Evolutionary conservation across 2,797 vertebrate species (phyloP).

Genomic region (Lateolabrax maculatus): DNA sequence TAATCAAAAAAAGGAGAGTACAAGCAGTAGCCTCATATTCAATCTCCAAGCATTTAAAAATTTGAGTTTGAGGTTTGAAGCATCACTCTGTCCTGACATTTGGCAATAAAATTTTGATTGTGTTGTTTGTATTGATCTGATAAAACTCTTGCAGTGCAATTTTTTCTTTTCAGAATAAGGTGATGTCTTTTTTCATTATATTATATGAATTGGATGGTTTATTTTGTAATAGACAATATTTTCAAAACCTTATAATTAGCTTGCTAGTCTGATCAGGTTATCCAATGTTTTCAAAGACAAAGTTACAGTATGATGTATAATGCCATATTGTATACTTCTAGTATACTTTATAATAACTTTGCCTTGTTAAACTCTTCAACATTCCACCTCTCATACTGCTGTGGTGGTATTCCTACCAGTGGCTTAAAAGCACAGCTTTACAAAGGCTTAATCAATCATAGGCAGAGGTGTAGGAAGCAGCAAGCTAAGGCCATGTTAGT

Average conservation of each 20-base stretch:
- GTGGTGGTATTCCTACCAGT: conserved; percentile 3
- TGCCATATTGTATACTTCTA: not conserved
- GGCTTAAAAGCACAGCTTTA: conserved; percentile 43
- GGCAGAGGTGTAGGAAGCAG: conserved; percentile 50
- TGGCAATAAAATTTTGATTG: not conserved
- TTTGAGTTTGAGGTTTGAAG: not conserved
- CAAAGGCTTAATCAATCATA: conserved; percentile 70
- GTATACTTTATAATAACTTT: not conserved
- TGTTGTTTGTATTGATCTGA: conserved; percentile 5
- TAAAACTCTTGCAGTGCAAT: not conserved
- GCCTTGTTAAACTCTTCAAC: not conserved
- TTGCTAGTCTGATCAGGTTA: not conserved
- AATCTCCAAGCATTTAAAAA: not conserved
- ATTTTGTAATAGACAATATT: conserved; percentile 7
- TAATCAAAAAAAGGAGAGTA: not conserved
- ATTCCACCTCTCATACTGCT: not conserved
- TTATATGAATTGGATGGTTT: not conserved
- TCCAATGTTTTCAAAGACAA: conserved; percentile 4
- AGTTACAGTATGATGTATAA: conserved; percentile 8
- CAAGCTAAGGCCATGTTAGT: conserved; percentile 64
- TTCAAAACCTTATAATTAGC: not conserved
- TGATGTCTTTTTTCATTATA: not conserved
- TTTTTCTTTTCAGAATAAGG: not conserved
- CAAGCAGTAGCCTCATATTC: conserved; percentile 15
- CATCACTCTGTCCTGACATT: not conserved